Conservation (phyloP, 2,797 vertebrate species). For the Cichlasoma orientale region DNA sequence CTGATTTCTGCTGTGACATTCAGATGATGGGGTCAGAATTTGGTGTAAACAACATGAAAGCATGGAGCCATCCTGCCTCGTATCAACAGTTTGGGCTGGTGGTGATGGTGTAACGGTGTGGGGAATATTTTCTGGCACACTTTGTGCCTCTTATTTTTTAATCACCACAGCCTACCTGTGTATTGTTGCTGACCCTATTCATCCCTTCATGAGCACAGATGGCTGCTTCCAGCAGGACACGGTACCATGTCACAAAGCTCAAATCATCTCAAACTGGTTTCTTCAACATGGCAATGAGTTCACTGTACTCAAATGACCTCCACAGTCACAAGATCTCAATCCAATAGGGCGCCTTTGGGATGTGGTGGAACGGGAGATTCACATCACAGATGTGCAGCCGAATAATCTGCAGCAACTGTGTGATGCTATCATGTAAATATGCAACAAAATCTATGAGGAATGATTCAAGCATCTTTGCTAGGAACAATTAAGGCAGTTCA, state of each 20-base stretch:
- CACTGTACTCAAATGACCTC: neutral
- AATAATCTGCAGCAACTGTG: neutral
- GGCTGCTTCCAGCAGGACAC: neutral
- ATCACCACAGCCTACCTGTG: neutral
- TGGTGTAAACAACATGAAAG: slow-evolving; percentile 45
- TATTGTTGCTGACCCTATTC: neutral
- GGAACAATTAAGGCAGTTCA: neutral
- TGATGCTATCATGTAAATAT: neutral
- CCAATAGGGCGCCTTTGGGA: neutral
- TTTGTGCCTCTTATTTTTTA: neutral
- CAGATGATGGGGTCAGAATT: slow-evolving; percentile 36
- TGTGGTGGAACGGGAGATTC: neutral
- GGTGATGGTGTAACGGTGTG: neutral
- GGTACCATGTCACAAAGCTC: neutral
- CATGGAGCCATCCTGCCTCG: slow-evolving; percentile 33
- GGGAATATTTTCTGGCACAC: neutral
- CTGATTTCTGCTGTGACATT: neutral
- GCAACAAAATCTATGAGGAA: neutral
- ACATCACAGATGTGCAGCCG: neutral
- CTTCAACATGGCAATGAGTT: neutral
- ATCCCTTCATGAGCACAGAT: neutral
- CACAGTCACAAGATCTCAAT: neutral
- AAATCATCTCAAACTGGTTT: neutral
- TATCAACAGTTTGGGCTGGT: neutral
- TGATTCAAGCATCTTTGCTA: neutral